These are phyloP conservation scores for Lepilemur septentrionalis DNA, from an alignment of 2,797 vertebrate species.

Conservation along the genomic window DNA sequence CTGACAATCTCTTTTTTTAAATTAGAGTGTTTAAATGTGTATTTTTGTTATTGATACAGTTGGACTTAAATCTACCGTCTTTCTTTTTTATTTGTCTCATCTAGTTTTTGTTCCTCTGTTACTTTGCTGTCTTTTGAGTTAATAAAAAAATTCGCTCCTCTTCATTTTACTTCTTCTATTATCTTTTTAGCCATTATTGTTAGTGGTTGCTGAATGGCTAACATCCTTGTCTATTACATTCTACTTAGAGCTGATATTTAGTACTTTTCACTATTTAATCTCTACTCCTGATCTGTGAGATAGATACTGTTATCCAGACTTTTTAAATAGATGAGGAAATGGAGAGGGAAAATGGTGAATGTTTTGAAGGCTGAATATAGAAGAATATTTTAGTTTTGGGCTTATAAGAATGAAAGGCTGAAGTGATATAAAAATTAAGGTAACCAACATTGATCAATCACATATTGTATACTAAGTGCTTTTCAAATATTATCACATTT, in stretches of 20 bases:
- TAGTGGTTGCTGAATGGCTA: background rate
- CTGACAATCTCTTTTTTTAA: slow-evolving; percentile 1
- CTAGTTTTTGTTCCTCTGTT: background rate
- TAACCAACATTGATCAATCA: background rate
- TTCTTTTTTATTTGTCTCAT: background rate
- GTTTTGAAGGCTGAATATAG: background rate
- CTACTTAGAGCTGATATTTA: background rate
- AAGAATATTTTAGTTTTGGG: background rate
- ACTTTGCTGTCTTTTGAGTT: background rate
- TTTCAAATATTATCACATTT: background rate
- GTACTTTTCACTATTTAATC: background rate
- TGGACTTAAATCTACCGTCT: background rate
- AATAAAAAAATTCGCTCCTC: background rate
- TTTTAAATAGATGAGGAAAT: background rate
- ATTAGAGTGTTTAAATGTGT: background rate
- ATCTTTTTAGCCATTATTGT: slow-evolving; percentile 7
- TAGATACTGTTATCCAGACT: background rate
- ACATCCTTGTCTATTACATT: background rate
- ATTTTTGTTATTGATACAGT: background rate
- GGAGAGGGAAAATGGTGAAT: background rate
- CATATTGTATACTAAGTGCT: background rate
- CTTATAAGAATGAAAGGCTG: background rate
- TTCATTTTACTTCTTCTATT: background rate
- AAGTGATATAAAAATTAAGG: background rate
- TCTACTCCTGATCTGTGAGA: background rate